Conservation (phyloP, 1,140 invertebrate genomes). For the Anoplolepis gracilipes region DNA sequence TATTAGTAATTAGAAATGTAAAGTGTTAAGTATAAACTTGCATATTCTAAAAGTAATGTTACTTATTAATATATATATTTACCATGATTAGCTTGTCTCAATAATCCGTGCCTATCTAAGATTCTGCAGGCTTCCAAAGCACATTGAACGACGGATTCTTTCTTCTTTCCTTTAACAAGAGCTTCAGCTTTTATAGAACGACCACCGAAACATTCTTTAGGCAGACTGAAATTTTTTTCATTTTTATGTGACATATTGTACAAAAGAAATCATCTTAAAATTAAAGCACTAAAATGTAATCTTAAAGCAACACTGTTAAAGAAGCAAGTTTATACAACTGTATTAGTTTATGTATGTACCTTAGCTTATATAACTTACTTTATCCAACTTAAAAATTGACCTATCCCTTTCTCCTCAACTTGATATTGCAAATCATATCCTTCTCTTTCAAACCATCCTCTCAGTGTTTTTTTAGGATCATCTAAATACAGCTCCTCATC, state of each 20-base stretch:
- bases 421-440: conserved; percentile 94
- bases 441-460: conserved; percentile 98
- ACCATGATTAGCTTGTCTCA: conserved; percentile 93
- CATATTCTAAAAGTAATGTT: background rate
- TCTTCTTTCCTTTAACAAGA: conserved; percentile 96
- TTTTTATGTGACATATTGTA: conserved; percentile 2
- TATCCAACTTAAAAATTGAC: conserved; percentile 91
- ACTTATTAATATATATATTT: conserved; percentile 49
- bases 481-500: conserved; percentile 96
- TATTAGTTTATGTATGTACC: background rate
- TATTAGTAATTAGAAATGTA: background rate
- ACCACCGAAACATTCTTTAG: conserved; percentile 92
- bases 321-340: background rate
- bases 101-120: conserved; percentile 93
- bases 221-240: conserved; percentile 86
- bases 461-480: conserved; percentile 97
- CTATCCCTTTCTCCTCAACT: conserved; percentile 92
- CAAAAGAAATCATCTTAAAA: conserved; percentile 5
- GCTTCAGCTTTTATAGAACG: conserved; percentile 93
- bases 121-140: conserved; percentile 97
- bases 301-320: background rate
- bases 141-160: conserved; percentile 96
- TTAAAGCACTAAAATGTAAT: background rate
- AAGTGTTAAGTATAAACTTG: conserved; percentile 11
- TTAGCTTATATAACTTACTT: conserved; percentile 84